Evolutionary conservation across 92 coral and sea anemone genomes (phyloP), one percentile per base, ranked within the genome.

Genomic region (Phenganax stokvisi): DNA sequence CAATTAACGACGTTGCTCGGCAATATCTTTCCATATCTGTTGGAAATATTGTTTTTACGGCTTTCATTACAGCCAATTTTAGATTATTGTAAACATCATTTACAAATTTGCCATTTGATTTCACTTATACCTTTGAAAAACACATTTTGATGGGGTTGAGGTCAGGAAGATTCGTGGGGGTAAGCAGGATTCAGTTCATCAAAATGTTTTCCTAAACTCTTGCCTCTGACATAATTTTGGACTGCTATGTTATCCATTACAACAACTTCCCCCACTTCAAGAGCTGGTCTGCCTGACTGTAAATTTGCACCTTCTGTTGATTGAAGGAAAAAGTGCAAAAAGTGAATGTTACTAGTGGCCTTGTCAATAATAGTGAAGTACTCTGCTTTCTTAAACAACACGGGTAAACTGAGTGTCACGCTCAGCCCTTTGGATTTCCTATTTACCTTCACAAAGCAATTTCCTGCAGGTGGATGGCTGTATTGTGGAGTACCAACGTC

Each of bases 141-240:
- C 81, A 79, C 28, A 87, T n/a, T 56, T 84, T 85, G 16, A 74
- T 57, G 13, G 90, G 90, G 65, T 84, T 87, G 16, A 87, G 74
- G 30, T 84, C 87, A 12, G 90, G 90, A 0, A 86, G 84, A 62
- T 88, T 77, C 13, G 57, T 59, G 8, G 90, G 88, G 12, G 84
- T 85, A 73, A 69, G 76, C 10, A 87, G 13, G 7, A 82, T 76
- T 75, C 70, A 64, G 17, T 7, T 64, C 70, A 10, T 11, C 70
- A 0, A 64, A n/a, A 30, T 20, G 1, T 37, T 64, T 37, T n/a
- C 20, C 70, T 20, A 64, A 44, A 11, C 3, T 64, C 30, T 64
- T 25, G 8, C 15, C 67, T 13, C 67, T 25, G 8, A 5, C 67
- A 30, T 75, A 56, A 75, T 54, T 8, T 6, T 56, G 67, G 44